Base-by-base conservation (phyloP, 2,888 invertebrate genomes). In the Xanthorhoe designata region DNA sequence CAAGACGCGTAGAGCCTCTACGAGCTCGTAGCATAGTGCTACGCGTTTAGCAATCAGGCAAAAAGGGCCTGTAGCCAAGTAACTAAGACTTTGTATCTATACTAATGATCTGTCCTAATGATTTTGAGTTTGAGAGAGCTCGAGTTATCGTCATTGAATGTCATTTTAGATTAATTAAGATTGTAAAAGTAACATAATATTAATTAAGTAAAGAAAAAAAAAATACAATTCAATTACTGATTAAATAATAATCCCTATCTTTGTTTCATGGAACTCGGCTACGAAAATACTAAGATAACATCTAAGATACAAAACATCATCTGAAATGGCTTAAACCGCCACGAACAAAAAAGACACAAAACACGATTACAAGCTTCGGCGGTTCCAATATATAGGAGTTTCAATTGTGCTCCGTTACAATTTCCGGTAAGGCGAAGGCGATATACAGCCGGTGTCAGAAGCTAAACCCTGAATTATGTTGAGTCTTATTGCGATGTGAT, bases 381-480 rank as follows among this genome's bases (percentile, higher is more conserved):
- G 53, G 64, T 55, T 64, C 58, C 61, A 61, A 66, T 66, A 66
- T 66, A 66, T 58, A 66, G 54, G 66, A 66, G 66, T 69, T 69
- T 69, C 69, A 66, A 69, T 69, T 69, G 69, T 66, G 58, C 66
- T 69, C 66, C 58, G 61, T 64, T 69, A 69, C 69, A 64, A 69
- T 61, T 69, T 66, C 64, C 64, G 45, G 66, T 64, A 69, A 69
- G 66, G 61, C 69, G 63, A 61, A 47, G 64, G 55, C 64, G 57
- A 66, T 63, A 57, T 64, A 69, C 63, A 63, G 56, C 38, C 51
- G 17, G 32, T 29, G 59, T 60, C 62, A 52, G 57, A 58, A 64
- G 49, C 49, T 49, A 59, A 59, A 52, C 51, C 45, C 51, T 56
- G 54, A 49, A 17, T 15, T 63, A 62, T 58, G 38, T 47, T 55